These are phyloP conservation scores for Falcaria lacertinaria DNA, from an alignment of 2,888 invertebrate species.

Conservation along the genomic window DNA sequence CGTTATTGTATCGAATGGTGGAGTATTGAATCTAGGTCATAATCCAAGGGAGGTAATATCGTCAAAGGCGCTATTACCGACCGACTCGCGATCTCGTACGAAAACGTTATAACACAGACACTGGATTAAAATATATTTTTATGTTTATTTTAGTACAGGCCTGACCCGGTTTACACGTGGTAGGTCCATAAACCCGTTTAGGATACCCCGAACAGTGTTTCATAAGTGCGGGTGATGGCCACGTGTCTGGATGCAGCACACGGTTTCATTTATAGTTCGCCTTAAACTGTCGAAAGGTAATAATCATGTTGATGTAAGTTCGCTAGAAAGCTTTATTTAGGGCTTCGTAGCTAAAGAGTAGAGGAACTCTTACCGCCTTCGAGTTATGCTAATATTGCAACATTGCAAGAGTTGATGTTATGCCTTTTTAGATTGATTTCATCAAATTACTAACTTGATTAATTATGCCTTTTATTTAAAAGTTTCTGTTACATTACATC, in stretches of 20 bases:
- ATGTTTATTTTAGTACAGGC: slow-evolving; percentile 48
- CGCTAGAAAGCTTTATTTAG: no score
- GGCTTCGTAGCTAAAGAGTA: no score
- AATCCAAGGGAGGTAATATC: slow-evolving; percentile 41
- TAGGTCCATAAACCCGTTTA: slow-evolving; percentile 47
- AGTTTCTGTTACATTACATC: no score
- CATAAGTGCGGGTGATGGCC: slow-evolving; percentile 43
- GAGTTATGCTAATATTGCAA: no score
- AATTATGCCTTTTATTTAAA: no score
- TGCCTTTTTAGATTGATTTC: no score
- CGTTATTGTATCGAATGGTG: slow-evolving; percentile 28
- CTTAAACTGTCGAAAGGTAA: no score
- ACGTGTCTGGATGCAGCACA: slow-evolving; percentile 27
- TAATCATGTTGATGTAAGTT: no score
- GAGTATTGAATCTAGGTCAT: slow-evolving; percentile 38
- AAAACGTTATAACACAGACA: slow-evolving; percentile 37
- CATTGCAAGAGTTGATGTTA: no score
- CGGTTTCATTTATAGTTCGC: not conserved
- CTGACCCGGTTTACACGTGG: slow-evolving; percentile 47
- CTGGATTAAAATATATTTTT: slow-evolving; percentile 43
- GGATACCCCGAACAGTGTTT: slow-evolving; percentile 28
- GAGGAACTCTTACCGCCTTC: no score
- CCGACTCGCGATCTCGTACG: slow-evolving; percentile 32
- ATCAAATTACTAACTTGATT: no score
- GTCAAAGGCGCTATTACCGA: slow-evolving; percentile 28